These are phyloP conservation scores for Oryctes rhinoceros DNA, from an alignment of 1,140 invertebrate genomes.

Conservation along the genomic window DNA sequence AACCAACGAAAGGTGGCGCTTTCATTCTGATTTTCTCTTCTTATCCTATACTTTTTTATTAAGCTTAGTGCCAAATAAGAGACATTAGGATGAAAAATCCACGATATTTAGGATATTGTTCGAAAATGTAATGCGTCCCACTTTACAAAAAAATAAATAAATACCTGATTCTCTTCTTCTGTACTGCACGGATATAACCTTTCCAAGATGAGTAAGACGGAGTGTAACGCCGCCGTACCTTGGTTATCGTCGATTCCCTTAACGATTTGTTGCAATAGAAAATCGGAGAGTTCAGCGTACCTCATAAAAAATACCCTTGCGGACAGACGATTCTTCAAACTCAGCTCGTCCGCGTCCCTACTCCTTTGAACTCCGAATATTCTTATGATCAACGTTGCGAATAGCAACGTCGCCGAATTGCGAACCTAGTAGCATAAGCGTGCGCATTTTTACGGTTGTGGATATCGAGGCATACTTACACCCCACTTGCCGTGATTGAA, in stretches of 20 bases:
- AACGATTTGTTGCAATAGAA: conserved; percentile 74
- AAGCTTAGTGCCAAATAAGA: no score
- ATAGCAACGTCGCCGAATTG: conserved; percentile 87
- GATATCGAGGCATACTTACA: conserved; percentile 64
- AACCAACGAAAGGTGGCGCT: background rate
- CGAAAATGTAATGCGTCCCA: no score
- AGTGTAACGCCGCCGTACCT: conserved; percentile 69
- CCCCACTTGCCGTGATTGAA: conserved; percentile 82
- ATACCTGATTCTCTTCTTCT: conserved; percentile 71
- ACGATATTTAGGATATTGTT: no score
- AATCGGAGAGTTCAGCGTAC: conserved; percentile 81
- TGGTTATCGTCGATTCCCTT: conserved; percentile 62
- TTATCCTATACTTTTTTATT: no score
- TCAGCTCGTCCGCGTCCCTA: conserved; percentile 75
- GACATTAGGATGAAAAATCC: no score
- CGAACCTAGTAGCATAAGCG: conserved; percentile 67
- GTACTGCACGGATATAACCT: conserved; percentile 78
- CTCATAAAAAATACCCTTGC: conserved; percentile 84
- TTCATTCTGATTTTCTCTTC: no score
- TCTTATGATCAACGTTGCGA: conserved; percentile 84
- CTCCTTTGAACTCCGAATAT: conserved; percentile 89
- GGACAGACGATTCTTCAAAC: conserved; percentile 80
- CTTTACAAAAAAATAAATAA: background rate
- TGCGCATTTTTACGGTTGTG: background rate
- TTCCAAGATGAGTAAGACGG: conserved; percentile 80